These are phyloP conservation scores for Ptilodon capucinus DNA, from an alignment of 2,888 invertebrate genomes.

Conservation along the genomic window DNA sequence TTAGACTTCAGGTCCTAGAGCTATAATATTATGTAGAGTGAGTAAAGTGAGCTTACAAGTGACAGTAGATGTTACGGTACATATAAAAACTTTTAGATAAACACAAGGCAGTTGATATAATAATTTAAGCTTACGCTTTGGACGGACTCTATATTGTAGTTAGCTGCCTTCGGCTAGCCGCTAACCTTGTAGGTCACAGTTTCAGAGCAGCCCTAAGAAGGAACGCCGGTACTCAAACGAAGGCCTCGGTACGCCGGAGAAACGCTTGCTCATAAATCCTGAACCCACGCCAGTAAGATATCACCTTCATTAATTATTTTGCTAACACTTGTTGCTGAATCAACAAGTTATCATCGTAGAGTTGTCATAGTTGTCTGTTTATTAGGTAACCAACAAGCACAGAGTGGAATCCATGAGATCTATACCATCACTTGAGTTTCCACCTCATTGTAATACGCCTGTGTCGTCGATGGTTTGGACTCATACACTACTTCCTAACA, in stretches of 20 bases:
- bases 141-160: constrained; percentile 29
- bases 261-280: constrained; percentile 79
- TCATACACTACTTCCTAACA: constrained; percentile 19
- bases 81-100: not conserved
- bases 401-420: constrained; percentile 12
- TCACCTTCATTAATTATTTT: constrained; percentile 25
- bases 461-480: constrained; percentile 19
- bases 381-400: constrained; percentile 11
- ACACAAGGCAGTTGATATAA: not conserved
- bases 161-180: constrained; percentile 42
- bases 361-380: constrained; percentile 22
- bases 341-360: constrained; percentile 11
- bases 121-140: constrained; percentile 21
- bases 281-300: constrained; percentile 78
- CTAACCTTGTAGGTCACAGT: constrained; percentile 68
- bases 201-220: constrained; percentile 77
- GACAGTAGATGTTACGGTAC: not conserved
- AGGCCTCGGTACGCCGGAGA: constrained; percentile 74
- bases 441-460: not conserved
- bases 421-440: constrained; percentile 6
- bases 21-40: constrained; percentile 6
- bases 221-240: constrained; percentile 76
- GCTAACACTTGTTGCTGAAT: constrained; percentile 17
- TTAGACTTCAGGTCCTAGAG: not conserved
- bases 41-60: not conserved